Percentiles rank a stretch among this genome's conserved stretches.
These are phyloP conservation scores for Arvicanthis niloticus DNA, from an alignment of 2,113 vertebrate species.

Conservation along the genomic window DNA sequence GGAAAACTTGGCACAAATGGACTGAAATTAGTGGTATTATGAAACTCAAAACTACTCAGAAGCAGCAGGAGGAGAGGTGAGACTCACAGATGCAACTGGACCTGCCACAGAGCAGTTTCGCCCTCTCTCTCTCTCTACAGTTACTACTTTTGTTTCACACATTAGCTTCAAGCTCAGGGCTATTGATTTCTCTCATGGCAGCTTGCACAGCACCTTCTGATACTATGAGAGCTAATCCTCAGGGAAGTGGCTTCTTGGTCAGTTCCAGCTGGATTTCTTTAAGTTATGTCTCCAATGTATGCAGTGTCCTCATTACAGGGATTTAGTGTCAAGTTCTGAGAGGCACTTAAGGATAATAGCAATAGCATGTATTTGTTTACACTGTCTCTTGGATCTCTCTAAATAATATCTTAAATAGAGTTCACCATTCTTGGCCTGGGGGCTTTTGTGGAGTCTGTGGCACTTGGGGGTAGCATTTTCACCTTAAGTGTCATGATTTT, in stretches of 20 bases:
- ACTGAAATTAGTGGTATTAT: constrained; percentile 11
- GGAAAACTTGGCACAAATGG: constrained; percentile 29
- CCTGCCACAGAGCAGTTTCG: background rate
- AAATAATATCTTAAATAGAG: background rate
- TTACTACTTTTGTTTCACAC: background rate
- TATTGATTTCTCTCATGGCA: background rate
- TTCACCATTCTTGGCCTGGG: too few species aligned
- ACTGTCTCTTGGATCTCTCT: background rate
- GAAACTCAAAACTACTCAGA: background rate
- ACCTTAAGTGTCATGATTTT: background rate
- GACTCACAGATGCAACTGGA: background rate
- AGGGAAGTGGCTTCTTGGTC: background rate
- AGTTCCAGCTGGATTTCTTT: background rate
- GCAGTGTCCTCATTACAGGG: background rate
- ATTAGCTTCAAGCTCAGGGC: background rate
- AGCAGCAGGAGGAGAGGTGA: background rate
- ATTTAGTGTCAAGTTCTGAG: background rate
- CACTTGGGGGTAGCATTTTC: background rate
- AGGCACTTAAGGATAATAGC: background rate
- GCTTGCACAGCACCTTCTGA: background rate
- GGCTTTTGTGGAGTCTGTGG: background rate
- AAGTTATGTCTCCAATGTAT: background rate
- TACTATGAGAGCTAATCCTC: background rate
- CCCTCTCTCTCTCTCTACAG: background rate
- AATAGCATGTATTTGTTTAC: background rate